Conservation (phyloP, 1,140 invertebrate genomes). For the Helicoverpa zea region DNA sequence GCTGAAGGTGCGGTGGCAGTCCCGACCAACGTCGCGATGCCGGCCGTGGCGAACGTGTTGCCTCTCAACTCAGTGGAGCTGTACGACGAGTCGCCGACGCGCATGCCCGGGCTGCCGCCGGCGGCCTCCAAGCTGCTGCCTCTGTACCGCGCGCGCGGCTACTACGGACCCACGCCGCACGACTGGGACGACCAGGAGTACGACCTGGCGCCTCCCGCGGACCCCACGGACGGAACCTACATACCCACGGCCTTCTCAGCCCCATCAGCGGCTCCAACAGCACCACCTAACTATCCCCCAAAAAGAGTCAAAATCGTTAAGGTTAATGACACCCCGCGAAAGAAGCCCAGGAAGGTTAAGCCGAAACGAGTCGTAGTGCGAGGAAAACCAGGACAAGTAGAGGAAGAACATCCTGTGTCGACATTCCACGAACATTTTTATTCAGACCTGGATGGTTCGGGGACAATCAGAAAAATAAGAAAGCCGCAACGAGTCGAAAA, state of each 20-base stretch:
- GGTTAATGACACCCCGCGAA: conserved; percentile 75
- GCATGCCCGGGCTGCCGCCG: conserved; percentile 58
- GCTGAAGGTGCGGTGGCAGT: conserved; percentile 76
- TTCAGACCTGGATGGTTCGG: conserved; percentile 77
- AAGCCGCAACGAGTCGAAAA: conserved; percentile 85
- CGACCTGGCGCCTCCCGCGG: conserved; percentile 65
- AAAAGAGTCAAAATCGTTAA: conserved; percentile 82
- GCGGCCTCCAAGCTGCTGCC: conserved; percentile 80
- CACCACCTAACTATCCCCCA: conserved; percentile 57
- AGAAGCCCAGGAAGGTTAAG: conserved; percentile 76
- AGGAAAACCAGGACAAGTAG: conserved; percentile 61
- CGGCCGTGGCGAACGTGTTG: conserved; percentile 70
- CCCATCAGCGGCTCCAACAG: conserved; percentile 51
- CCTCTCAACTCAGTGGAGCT: conserved; percentile 74
- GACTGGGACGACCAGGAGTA: conserved; percentile 77
- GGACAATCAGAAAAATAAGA: conserved; percentile 79
- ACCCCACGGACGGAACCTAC: conserved; percentile 60
- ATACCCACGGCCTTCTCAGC: conserved; percentile 62
- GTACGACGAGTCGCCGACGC: conserved; percentile 69
- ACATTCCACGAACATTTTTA: conserved; percentile 84
- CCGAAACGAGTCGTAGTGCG: conserved; percentile 72
- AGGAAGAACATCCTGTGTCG: conserved; percentile 78
- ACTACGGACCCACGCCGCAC: conserved; percentile 80
- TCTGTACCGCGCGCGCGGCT: conserved; percentile 80
- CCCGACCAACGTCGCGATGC: conserved; percentile 73